Evolutionary conservation across 2,113 vertebrate species (phyloP), one percentile per base, ranked within the genome.

Genomic region (Gavialis gangeticus): DNA sequence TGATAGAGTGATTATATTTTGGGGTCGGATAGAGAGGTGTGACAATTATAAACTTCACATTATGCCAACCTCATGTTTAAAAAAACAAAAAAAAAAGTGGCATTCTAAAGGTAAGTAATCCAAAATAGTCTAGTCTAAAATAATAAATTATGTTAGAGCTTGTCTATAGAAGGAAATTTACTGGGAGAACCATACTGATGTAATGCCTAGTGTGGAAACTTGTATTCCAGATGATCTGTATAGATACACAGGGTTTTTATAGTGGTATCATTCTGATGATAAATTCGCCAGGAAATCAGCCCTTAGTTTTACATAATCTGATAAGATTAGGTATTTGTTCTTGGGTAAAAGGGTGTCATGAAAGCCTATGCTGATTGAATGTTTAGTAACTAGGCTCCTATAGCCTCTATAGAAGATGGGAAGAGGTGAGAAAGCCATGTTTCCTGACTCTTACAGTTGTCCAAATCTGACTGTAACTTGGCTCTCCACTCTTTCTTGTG

Each of bases 281-380:
- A 67, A 28, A 17, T 76, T 22, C 34, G 6, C n/a, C n/a, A 30
- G 4, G 17, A 30, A 67, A 79, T 55, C 83, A 93, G 60, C 17
- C 46, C 2, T 5, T 75, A 12, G 27, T 84, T 78, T 92, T 34
- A 2, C 14, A 86, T 37, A 46, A 46, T 46, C 46, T 46, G 46
- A 46, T 46, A 46, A 46, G 9, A 46, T 46, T 9, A 46, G 46
- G 46, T 46, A 46, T 46, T 46, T 46, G 76, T 55, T n/a, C 12
- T 18, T 80, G 0, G 17, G 17, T 22, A 15, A 14, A 77, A 63
- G 62, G 19, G 60, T 62, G 54, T 46, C 0, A 1, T 0, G 1
- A 55, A 75, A 55, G 55, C 58, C 3, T 18, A 27, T 37, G 82
- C 56, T 30, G 59, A 37, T 76, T 25, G 4, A 27, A 9, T 89